Evolutionary conservation across 2,888 invertebrate genomes (phyloP).

Genomic region (Leucophenga montana): DNA sequence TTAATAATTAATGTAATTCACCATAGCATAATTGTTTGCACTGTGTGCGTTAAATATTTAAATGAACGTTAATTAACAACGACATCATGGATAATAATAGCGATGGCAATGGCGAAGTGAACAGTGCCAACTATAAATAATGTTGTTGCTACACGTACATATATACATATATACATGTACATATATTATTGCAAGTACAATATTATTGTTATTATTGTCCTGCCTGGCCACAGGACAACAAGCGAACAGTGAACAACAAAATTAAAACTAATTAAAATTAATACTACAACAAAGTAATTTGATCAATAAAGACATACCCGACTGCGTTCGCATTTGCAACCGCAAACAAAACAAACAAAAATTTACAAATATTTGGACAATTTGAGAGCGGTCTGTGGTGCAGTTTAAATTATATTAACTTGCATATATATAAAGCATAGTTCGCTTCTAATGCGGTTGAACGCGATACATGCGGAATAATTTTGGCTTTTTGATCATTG

Average conservation of each 20-base stretch:
- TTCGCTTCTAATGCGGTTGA: too few species aligned
- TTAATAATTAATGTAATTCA: slow-evolving; percentile 52
- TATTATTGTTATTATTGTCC: too few species aligned
- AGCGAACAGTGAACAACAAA: slow-evolving; percentile 25
- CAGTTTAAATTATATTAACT: slow-evolving; percentile 2
- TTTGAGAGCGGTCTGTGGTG: background rate
- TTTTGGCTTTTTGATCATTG: too few species aligned
- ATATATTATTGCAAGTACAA: too few species aligned
- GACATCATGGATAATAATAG: slow-evolving; percentile 35
- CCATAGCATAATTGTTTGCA: slow-evolving; percentile 35
- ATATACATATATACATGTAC: too few species aligned
- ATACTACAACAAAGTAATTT: slow-evolving; percentile 56
- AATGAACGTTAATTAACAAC: slow-evolving; percentile 56
- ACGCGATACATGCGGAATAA: too few species aligned
- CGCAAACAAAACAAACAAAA: slow-evolving; percentile 26
- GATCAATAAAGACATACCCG: slow-evolving; percentile 45
- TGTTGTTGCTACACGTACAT: too few species aligned
- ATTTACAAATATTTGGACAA: slow-evolving; percentile 15
- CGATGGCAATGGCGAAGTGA: background rate
- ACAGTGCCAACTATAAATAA: too few species aligned
- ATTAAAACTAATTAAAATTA: slow-evolving; percentile 58
- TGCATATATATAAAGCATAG: background rate
- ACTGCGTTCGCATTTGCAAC: background rate
- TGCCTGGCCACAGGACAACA: background rate
- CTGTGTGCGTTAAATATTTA: slow-evolving; percentile 34